These are phyloP conservation scores for Rutilus rutilus DNA, from an alignment of 2,113 vertebrate species.

Conservation along the genomic window DNA sequence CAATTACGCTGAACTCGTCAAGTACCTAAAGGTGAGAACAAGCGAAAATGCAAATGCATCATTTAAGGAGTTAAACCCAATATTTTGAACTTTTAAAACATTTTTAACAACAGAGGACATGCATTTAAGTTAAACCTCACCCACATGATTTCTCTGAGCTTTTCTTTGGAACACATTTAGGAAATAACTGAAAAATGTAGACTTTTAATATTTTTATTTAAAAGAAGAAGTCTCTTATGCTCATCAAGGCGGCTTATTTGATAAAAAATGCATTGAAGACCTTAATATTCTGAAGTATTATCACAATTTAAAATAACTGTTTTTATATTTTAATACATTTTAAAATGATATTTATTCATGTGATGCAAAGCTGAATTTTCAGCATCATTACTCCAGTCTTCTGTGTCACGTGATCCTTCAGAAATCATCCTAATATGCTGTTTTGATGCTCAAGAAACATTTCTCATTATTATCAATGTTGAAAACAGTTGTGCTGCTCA, in stretches of 20 bases:
- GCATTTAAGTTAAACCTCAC: too few relatives aligned
- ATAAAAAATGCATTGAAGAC: neutral
- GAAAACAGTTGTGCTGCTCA: too few relatives aligned
- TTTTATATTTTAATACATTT: neutral
- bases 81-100: neutral
- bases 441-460: too few relatives aligned
- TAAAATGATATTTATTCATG: neutral
- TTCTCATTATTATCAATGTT: too few relatives aligned
- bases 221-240: neutral
- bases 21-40: slow-evolving; percentile 88
- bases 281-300: neutral
- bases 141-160: neutral
- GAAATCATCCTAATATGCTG: too few relatives aligned
- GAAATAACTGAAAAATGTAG: neutral
- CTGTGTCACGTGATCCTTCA: neutral
- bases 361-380: slow-evolving; percentile 2
- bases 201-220: neutral
- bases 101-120: neutral
- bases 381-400: neutral
- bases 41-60: neutral
- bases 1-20: slow-evolving; percentile 87
- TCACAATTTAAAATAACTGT: neutral
- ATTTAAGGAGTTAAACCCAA: neutral
- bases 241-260: neutral
- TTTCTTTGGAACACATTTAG: neutral